These are phyloP conservation scores for Manis crassicaudata DNA, from an alignment of 2,797 vertebrate genomes.

Conservation along the genomic window DNA sequence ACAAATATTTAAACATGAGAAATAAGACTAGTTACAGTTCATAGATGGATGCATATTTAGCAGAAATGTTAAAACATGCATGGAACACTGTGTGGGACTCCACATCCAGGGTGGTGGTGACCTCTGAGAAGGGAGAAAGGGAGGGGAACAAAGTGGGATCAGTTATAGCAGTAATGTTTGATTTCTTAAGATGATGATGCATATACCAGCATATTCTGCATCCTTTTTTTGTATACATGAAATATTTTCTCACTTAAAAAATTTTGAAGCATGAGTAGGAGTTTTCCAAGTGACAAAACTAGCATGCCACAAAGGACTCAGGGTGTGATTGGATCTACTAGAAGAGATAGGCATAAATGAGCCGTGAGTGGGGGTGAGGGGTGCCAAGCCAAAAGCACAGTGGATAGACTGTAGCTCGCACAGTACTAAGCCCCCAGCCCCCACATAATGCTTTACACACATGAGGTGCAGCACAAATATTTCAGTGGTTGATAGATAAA, in stretches of 20 bases:
- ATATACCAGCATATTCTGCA: not conserved
- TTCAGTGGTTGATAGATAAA: not conserved
- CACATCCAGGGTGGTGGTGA: not conserved
- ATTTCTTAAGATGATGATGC: not conserved
- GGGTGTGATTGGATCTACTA: not conserved
- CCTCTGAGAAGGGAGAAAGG: not conserved
- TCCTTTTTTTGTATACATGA: not conserved
- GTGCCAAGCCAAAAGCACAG: not conserved
- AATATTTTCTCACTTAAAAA: not conserved
- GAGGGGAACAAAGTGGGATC: not conserved
- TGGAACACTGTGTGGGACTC: not conserved
- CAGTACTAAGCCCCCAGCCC: accelerated
- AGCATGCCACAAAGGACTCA: not conserved
- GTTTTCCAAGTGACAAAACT: not conserved
- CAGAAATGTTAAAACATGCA: not conserved
- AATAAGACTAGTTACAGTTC: not conserved
- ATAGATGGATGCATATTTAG: not conserved
- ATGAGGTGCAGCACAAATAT: not conserved
- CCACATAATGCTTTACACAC: not conserved
- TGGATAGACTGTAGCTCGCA: no score
- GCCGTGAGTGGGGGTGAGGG: not conserved
- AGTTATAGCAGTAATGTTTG: not conserved
- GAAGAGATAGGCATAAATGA: not conserved
- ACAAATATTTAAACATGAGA: not conserved
- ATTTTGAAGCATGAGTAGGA: not conserved